Base-by-base conservation (phyloP, 23 tunicate species). In the Trididemnum clinides region DNA sequence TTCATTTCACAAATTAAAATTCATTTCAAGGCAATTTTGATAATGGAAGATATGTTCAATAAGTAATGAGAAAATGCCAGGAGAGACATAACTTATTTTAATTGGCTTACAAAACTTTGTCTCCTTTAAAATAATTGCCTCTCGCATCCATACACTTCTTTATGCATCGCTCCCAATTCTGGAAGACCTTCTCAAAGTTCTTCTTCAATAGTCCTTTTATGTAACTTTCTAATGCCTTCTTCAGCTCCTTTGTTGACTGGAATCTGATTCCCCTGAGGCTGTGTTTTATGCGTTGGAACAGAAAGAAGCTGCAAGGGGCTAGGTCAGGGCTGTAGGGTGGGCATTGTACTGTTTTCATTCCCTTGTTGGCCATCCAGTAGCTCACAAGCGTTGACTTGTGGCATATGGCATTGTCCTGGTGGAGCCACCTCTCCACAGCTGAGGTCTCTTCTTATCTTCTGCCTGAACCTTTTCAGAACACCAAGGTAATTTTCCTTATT, bases 181-280 rank as follows among this genome's bases (percentile, higher is more conserved):
- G 36, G 37, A 66, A 66, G 37, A 66, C 75, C 75, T 66, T 66
- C 75, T 66, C 6, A 20, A 66, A 66, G 37, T 29, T 37, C 75
- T 66, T 66, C 75, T 66, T 66, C 75, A 66, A 37, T 66, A 66
- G 31, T 31, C 75, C 5, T 66, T 66, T 66, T 20, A 66, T 7
- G 75, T 28, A n/a, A 66, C 7, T 66, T 66, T 66, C 31, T 32
- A 37, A 66, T 66, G 37, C 75, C 31, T 66, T 29, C n/a, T 66
- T 66, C 37, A 66, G 75, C 37, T 66, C 75, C 37, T 66, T n/a
- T 28, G 75, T 31, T 66, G 75, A 66, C 37, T 66, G 37, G 22
- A 66, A 66, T 31, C 75, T 66, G 75, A 66, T 31, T 66, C 75
- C 7, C 37, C 75, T 66, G 75, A 31, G 75, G 75, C 75, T 66